Conservation (phyloP, 2,888 invertebrate genomes). For the Sesia apiformis region DNA sequence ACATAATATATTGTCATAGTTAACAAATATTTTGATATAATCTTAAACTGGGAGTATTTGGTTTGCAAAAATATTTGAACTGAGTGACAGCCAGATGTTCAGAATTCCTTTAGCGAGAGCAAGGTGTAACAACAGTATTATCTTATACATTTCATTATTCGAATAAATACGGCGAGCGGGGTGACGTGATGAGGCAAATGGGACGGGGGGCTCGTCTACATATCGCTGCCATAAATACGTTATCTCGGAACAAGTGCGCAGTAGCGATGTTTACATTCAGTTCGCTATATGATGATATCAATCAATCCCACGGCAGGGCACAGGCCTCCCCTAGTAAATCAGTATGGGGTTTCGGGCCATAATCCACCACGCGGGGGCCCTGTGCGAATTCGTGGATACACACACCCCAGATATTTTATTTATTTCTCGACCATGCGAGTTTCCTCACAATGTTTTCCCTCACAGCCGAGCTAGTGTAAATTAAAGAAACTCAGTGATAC, state of each 20-base stretch:
- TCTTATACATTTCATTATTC: constrained; percentile 24
- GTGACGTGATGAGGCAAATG: constrained; percentile 23
- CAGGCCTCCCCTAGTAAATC: too few relatives aligned
- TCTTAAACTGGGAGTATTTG: background rate
- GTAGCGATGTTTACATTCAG: constrained; percentile 6
- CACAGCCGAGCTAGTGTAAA: too few relatives aligned
- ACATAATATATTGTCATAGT: too few relatives aligned
- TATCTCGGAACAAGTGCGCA: constrained; percentile 21
- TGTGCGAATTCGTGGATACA: too few relatives aligned
- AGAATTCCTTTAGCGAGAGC: constrained; percentile 9
- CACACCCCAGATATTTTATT: too few relatives aligned
- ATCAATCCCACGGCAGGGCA: too few relatives aligned
- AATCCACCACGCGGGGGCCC: too few relatives aligned
- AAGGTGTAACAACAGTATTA: constrained; percentile 8
- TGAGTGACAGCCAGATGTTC: constrained; percentile 9
- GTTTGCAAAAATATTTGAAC: constrained; percentile 14
- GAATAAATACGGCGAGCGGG: constrained; percentile 28
- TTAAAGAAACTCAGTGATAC: too few relatives aligned
- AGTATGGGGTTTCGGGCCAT: too few relatives aligned
- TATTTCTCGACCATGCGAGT: too few relatives aligned
- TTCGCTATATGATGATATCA: background rate
- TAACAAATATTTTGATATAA: background rate
- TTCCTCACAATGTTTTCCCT: too few relatives aligned
- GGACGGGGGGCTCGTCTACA: constrained; percentile 36
- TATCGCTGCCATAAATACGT: constrained; percentile 22